Evolutionary conservation across 2,888 invertebrate species (phyloP).

Genomic region (Amphiduros pacificus): DNA sequence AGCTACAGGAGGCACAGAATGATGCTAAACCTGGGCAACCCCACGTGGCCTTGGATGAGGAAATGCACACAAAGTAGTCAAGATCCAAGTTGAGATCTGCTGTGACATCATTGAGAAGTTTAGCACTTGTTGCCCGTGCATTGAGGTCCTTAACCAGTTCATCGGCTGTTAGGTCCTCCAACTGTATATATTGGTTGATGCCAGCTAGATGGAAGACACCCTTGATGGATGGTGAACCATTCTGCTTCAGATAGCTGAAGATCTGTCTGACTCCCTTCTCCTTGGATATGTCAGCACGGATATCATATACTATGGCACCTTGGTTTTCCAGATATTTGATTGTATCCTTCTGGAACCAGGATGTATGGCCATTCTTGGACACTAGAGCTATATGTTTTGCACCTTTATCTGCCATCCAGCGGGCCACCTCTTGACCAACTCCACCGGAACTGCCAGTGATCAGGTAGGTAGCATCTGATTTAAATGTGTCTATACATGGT

Average conservation of each 20-base stretch:
- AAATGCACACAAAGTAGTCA: constrained; percentile 13
- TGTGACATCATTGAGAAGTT: background rate
- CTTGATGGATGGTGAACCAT: background rate
- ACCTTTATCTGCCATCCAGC: constrained; percentile 13
- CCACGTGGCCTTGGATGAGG: constrained; percentile 6
- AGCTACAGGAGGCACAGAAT: background rate
- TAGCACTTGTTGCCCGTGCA: background rate
- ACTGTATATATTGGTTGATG: background rate
- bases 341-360: constrained; percentile 1
- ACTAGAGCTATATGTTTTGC: constrained; percentile 8
- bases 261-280: background rate
- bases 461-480: constrained; percentile 1
- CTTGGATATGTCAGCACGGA: constrained; percentile 7
- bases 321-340: constrained; percentile 1
- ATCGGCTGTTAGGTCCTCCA: background rate
- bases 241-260: background rate
- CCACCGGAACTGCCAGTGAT: constrained; percentile 9
- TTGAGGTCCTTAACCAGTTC: too few species aligned
- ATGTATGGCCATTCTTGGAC: background rate
- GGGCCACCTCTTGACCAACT: constrained; percentile 1
- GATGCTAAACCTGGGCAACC: background rate
- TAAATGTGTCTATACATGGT: background rate
- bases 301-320: background rate
- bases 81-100: background rate
- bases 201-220: constrained; percentile 12